Percentiles rank a stretch among this genome's conserved stretches.
Evolutionary conservation across 1,140 invertebrate species (phyloP).

Genomic region (Drosophila parabipectinata): DNA sequence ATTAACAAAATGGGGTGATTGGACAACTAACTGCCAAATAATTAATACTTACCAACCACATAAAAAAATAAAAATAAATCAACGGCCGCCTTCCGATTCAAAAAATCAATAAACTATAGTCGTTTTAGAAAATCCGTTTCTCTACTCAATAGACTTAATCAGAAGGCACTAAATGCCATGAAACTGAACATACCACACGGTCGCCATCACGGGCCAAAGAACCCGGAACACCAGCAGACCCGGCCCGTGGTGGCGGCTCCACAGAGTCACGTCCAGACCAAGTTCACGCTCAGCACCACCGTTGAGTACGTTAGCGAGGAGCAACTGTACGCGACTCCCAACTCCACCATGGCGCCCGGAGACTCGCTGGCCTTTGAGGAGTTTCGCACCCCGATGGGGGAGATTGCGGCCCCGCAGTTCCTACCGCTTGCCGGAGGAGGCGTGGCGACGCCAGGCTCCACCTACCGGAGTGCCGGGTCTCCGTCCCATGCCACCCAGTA

Average conservation of each 20-base stretch:
- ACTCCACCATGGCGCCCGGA: slow-evolving; percentile 57
- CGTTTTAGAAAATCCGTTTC: slow-evolving; percentile 84
- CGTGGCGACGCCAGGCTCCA: slow-evolving; percentile 43
- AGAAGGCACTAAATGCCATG: slow-evolving; percentile 81
- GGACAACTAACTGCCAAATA: slow-evolving; percentile 61
- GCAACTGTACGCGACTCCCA: slow-evolving; percentile 76
- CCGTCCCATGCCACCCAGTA: slow-evolving; percentile 57
- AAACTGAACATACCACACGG: slow-evolving; percentile 77
- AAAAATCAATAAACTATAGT: slow-evolving; percentile 60
- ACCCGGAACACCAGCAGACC: slow-evolving; percentile 15
- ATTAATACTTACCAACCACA: slow-evolving; percentile 30
- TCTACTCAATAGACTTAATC: slow-evolving; percentile 84
- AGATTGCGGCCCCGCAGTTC: slow-evolving; percentile 56
- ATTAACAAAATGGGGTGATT: slow-evolving; percentile 56
- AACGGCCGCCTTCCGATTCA: slow-evolving; percentile 42
- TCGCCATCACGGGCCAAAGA: slow-evolving; percentile 48
- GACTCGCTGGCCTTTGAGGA: slow-evolving; percentile 58
- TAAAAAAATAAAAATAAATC: slow-evolving; percentile 32
- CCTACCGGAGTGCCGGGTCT: slow-evolving; percentile 53
- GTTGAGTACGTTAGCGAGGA: slow-evolving; percentile 76
- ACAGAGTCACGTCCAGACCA: slow-evolving; percentile 23
- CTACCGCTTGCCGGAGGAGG: slow-evolving; percentile 10
- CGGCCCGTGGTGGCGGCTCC: not conserved
- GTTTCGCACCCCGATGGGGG: slow-evolving; percentile 72
- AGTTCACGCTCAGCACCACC: slow-evolving; percentile 55